Evolutionary conservation across 2,888 invertebrate species (phyloP).

Genomic region (Hypomecis punctinalis): DNA sequence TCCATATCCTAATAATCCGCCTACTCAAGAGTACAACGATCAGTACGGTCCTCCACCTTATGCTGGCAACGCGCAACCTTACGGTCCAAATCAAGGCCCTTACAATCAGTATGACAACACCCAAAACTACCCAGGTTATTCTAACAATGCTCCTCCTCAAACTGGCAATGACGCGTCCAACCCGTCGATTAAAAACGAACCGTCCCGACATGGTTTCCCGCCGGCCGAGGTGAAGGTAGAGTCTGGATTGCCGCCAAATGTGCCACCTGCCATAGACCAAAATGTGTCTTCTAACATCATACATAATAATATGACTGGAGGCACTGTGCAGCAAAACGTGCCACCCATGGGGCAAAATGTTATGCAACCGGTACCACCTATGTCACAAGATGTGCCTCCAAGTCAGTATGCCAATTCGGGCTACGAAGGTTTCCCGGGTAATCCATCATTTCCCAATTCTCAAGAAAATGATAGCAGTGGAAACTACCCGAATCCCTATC

Average conservation of each 20-base stretch:
- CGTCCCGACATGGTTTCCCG: constrained; percentile 24
- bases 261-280: constrained; percentile 27
- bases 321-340: constrained; percentile 41
- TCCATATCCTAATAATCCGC: constrained; percentile 58
- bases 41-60: constrained; percentile 63
- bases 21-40: constrained; percentile 64
- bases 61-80: constrained; percentile 56
- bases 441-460: constrained; percentile 60
- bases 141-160: constrained; percentile 61
- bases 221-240: constrained; percentile 40
- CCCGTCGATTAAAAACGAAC: constrained; percentile 45
- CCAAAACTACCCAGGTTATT: constrained; percentile 66
- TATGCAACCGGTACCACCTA: constrained; percentile 60
- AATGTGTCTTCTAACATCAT: constrained; percentile 40
- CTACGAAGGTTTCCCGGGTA: constrained; percentile 63
- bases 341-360: constrained; percentile 51
- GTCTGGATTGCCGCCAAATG: constrained; percentile 32
- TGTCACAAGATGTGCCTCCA: constrained; percentile 50
- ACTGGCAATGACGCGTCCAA: constrained; percentile 43
- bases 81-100: constrained; percentile 58
- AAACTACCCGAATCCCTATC: constrained; percentile 64
- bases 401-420: constrained; percentile 56
- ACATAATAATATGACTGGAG: constrained; percentile 40
- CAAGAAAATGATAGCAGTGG: constrained; percentile 55
- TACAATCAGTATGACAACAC: constrained; percentile 69